Evolutionary conservation across 2,113 vertebrate genomes (phyloP).

Genomic region (Coreoperca whiteheadi): DNA sequence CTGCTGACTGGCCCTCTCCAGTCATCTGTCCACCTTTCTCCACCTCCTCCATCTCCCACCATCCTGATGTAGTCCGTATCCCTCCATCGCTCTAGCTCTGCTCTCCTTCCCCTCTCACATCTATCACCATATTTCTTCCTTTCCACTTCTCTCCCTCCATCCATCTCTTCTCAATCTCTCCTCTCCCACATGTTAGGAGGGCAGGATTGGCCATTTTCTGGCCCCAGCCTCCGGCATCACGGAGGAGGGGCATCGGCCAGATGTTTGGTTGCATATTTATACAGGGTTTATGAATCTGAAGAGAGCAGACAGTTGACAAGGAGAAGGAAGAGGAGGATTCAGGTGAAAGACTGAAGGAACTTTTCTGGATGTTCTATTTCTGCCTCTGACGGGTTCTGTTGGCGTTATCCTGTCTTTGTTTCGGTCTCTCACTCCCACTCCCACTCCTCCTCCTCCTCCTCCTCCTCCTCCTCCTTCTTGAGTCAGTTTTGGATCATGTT

Average conservation of each 20-base stretch:
- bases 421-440: slow-evolving; percentile 48
- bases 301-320: slow-evolving; percentile 24
- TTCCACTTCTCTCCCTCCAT: slow-evolving; percentile 59
- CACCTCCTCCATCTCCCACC: slow-evolving; percentile 1
- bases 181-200: slow-evolving; percentile 64
- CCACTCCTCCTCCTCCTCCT: slow-evolving; percentile 29
- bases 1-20: slow-evolving; percentile 7
- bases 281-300: slow-evolving; percentile 44
- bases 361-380: slow-evolving; percentile 51
- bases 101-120: background rate
- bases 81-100: slow-evolving; percentile 48
- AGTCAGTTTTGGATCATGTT: slow-evolving; percentile 56
- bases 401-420: slow-evolving; percentile 43
- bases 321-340: slow-evolving; percentile 49
- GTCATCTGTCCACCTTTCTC: slow-evolving; percentile 11
- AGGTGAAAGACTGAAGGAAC: slow-evolving; percentile 39
- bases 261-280: slow-evolving; percentile 68
- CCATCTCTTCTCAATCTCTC: slow-evolving; percentile 43
- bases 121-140: background rate
- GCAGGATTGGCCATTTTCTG: slow-evolving; percentile 63
- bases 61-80: background rate
- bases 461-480: slow-evolving; percentile 25
- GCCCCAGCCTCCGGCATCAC: slow-evolving; percentile 46
- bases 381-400: slow-evolving; percentile 39
- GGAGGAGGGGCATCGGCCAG: slow-evolving; percentile 55